These are phyloP conservation scores for Hydropotes inermis DNA, from an alignment of 2,113 vertebrate genomes.

Conservation along the genomic window DNA sequence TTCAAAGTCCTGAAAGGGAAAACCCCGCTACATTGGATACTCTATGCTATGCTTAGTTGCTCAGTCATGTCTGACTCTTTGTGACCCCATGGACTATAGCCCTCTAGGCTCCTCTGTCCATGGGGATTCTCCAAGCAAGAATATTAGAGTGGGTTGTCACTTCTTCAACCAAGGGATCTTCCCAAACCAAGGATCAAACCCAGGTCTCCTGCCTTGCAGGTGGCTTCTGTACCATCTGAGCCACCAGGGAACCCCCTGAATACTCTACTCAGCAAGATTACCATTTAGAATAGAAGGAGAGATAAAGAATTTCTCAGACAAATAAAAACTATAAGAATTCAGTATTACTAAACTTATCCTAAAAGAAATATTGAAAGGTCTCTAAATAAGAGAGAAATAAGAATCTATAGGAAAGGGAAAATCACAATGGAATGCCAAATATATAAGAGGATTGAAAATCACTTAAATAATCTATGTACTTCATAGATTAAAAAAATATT, in stretches of 20 bases:
- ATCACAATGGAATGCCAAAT: neutral
- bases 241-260: neutral
- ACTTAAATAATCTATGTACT: neutral
- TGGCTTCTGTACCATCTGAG: neutral
- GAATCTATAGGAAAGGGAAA: neutral
- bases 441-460: neutral
- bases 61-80: no score
- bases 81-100: no score
- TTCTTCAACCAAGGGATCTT: no score
- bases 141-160: no score
- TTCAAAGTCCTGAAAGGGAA: no score
- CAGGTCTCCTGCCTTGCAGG: neutral
- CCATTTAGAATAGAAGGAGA: neutral
- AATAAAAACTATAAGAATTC: neutral
- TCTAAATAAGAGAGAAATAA: neutral
- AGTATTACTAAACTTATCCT: neutral
- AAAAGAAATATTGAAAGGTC: neutral
- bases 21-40: no score
- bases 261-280: neutral
- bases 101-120: no score
- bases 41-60: no score
- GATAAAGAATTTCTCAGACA: neutral
- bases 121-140: no score
- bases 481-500: neutral
- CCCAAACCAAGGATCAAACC: neutral